phyloP scores from a whole-genome alignment of 2,888 invertebrate genomes.

The Allacma fusca region DNA sequence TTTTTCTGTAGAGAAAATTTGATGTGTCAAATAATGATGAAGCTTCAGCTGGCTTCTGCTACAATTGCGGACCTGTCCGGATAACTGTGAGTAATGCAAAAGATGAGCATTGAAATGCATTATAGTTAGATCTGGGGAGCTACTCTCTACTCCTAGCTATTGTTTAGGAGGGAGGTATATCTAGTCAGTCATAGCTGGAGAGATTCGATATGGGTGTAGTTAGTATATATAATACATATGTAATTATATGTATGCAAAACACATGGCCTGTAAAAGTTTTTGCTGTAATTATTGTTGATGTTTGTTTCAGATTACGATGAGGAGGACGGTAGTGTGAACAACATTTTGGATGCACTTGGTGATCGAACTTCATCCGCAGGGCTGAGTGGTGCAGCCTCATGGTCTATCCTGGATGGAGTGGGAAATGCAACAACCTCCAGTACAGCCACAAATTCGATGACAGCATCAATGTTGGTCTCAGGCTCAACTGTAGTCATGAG shows the following conservation, averaged over 20 bases:
- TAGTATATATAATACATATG: neutral
- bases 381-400: conserved; percentile 52
- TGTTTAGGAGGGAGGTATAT: neutral
- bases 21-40: too few species aligned
- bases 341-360: conserved; percentile 59
- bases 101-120: neutral
- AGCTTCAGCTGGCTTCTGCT: too few species aligned
- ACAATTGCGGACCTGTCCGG: too few species aligned
- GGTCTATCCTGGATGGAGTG: conserved; percentile 52
- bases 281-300: conserved; percentile 35
- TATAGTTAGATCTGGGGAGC: neutral
- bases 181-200: too few species aligned
- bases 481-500: conserved; percentile 19
- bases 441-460: conserved; percentile 23
- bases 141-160: neutral
- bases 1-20: neutral
- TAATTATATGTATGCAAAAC: neutral
- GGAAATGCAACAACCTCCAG: conserved; percentile 13
- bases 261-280: neutral
- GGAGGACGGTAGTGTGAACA: conserved; percentile 60
- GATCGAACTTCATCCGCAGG: conserved; percentile 56
- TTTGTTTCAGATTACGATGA: conserved; percentile 51
- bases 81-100: too few species aligned
- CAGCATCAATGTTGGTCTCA: conserved; percentile 23
- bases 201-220: neutral